Percentiles rank a stretch among this genome's conserved stretches.
Evolutionary conservation across 2,888 invertebrate species (phyloP).

Genomic region (Eilema sororculum): DNA sequence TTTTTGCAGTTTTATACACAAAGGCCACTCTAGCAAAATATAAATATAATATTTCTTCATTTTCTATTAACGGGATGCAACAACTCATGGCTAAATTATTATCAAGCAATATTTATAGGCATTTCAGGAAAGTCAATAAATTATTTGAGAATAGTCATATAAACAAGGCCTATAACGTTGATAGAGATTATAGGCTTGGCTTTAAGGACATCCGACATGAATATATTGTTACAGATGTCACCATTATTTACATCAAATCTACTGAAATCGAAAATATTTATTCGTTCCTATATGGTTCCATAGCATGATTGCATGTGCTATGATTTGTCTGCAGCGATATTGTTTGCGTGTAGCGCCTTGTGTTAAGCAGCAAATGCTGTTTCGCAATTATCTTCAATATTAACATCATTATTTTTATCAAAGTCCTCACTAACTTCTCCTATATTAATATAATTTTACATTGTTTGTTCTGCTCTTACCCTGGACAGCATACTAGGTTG

Average conservation of each 20-base stretch:
- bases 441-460: background rate
- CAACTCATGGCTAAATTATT: too few species aligned
- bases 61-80: background rate
- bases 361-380: background rate
- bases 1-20: background rate
- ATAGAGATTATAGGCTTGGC: background rate
- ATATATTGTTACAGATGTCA: background rate
- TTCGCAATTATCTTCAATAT: conserved; percentile 4
- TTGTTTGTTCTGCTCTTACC: conserved; percentile 59
- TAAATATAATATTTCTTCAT: conserved; percentile 1
- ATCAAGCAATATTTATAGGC: background rate
- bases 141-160: background rate
- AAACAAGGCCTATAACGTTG: background rate
- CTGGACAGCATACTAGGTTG: conserved; percentile 60
- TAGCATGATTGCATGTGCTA: background rate
- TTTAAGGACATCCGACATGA: background rate
- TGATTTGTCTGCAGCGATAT: background rate
- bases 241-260: background rate
- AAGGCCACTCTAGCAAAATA: background rate
- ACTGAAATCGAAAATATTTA: background rate
- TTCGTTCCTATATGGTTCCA: background rate
- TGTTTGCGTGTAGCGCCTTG: conserved; percentile 10
- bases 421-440: background rate
- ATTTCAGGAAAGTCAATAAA: background rate
- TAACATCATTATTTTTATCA: background rate